These are phyloP conservation scores for Hippasteria phrygiana DNA, from an alignment of 53 echinoderm and acorn worm species.

Conservation along the genomic window DNA sequence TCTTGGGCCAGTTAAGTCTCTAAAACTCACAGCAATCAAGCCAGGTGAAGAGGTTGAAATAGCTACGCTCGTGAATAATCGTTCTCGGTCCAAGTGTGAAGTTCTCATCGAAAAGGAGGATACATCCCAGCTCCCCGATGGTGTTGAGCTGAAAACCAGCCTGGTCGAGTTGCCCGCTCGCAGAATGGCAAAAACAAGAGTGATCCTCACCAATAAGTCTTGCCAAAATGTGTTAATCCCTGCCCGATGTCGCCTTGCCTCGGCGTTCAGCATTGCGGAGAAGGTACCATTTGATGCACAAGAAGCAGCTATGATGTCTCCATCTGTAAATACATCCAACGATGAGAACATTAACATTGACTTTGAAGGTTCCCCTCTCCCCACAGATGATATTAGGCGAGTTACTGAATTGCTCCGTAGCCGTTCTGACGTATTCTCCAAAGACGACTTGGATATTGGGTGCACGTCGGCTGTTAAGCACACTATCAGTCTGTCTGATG, in stretches of 20 bases:
- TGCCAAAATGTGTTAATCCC: background rate
- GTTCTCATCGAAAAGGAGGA: background rate
- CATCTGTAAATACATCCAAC: background rate
- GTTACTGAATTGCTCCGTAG: background rate
- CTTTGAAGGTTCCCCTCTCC: background rate
- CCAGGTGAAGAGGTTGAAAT: background rate
- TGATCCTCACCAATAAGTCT: background rate
- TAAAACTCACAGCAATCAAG: background rate
- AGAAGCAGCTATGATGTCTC: background rate
- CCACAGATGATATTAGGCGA: background rate
- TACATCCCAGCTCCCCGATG: background rate
- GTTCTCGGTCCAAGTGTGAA: background rate
- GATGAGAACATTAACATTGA: background rate
- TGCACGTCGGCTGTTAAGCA: slow-evolving; percentile 61
- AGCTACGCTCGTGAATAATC: background rate
- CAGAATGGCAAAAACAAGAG: background rate
- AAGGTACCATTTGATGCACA: background rate
- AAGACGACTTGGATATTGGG: slow-evolving; percentile 65
- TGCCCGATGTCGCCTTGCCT: background rate
- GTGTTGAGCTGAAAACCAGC: background rate
- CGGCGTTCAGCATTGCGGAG: background rate
- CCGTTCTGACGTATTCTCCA: slow-evolving; percentile 39
- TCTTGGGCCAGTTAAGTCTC: background rate
- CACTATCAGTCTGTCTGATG: slow-evolving; percentile 55
- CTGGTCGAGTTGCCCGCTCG: background rate